phyloP scores from a whole-genome alignment of 1,140 invertebrate species.

The Meloidogyne floridensis region DNA sequence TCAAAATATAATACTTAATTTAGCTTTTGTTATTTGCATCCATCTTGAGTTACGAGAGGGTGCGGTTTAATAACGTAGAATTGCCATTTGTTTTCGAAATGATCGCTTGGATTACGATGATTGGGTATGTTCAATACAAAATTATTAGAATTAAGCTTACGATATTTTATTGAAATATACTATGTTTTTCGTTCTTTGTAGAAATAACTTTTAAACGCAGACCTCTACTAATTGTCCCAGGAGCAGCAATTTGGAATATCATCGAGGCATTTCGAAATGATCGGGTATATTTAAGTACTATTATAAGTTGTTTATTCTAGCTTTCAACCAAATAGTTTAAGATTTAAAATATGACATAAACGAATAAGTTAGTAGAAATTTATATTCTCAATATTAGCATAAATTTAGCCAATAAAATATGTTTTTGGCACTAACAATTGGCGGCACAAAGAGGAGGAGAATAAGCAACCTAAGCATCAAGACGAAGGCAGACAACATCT shows the following conservation, averaged over 20 bases:
- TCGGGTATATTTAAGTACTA: neutral
- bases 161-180: no score
- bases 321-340: no score
- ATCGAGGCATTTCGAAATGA: slow-evolving; percentile 21
- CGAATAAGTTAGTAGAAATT: neutral
- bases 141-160: no score
- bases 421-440: slow-evolving; percentile 24
- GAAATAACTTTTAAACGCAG: slow-evolving; percentile 26
- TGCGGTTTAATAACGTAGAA: slow-evolving; percentile 49
- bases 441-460: slow-evolving; percentile 40
- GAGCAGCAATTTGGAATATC: slow-evolving; percentile 13
- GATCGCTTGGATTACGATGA: slow-evolving; percentile 62
- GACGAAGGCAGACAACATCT: neutral
- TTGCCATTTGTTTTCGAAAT: slow-evolving; percentile 58
- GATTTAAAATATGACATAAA: no score
- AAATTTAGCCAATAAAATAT: slow-evolving; percentile 25
- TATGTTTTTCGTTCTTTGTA: no score
- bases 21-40: slow-evolving; percentile 56
- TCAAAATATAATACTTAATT: slow-evolving; percentile 22
- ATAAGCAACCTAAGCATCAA: slow-evolving; percentile 40
- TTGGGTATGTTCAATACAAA: slow-evolving; percentile 39
- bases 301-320: no score
- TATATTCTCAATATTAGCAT: neutral
- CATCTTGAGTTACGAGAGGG: slow-evolving; percentile 55
- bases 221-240: slow-evolving; percentile 17